Base-by-base conservation (phyloP, 2,797 vertebrate species). In the Paedocypris micromegethes region DNA sequence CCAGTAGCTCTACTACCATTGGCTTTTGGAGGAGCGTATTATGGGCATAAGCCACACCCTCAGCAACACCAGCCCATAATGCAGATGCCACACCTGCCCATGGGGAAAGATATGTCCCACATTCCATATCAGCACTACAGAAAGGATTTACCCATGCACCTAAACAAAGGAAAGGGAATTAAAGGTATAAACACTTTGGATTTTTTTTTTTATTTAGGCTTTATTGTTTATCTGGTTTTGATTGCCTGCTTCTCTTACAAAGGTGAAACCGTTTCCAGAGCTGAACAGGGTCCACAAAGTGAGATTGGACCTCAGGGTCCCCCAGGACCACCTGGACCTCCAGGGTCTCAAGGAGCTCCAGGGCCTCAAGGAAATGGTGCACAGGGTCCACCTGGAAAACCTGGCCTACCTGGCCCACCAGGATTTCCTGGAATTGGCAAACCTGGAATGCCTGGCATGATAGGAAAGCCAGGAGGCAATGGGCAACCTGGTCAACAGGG, bases 391-490 rank as follows among this genome's bases (percentile, higher is more conserved):
- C 87, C 85, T 75, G 97, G 97, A 81, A 93, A 87, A 76, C 91
- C 89, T 9, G 97, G 96, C 64, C 88, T 86, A 0, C 87, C 83
- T 68, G 92, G 92, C 75, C 85, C 83, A 73, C 84, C 91, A 74
- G 97, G 97, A 82, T 86, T 89, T 42, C 92, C 92, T 54, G 96
- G 93, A 79, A 75, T 96, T 50, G 95, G 94, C 41, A 99, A 97
- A 80, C 90, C 91, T 45, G 97, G 96, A 70, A 89, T 92, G 81
- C 90, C 93, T n/a, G 97, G 96, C 75, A 87, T 94, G 83, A 91
- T 90, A 39, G 96, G 97, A 49, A 96, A 94, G 73, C 91, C 92
- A 1, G 96, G 95, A 64, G 88, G 76, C 75, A 90, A 89, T 83
- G 95, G 97, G 52, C 88, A 91, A 48, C 85, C 88, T 0, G 97